Evolutionary conservation across 1,140 invertebrate genomes (phyloP), one percentile per base, ranked within the genome.

Genomic region (Drosophila pectinifera): DNA sequence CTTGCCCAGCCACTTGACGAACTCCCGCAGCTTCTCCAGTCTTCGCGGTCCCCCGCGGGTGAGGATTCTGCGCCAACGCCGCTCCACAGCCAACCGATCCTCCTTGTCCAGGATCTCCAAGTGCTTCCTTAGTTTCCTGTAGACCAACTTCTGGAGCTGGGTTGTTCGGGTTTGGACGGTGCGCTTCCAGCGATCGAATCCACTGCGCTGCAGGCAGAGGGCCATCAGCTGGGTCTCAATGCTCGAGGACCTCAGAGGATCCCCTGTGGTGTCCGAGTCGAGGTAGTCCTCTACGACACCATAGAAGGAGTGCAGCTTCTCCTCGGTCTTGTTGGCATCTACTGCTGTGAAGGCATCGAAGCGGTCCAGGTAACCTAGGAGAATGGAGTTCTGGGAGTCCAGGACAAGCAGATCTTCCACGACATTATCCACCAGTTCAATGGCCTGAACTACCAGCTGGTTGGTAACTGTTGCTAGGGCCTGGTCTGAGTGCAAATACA

Each of bases 141-240:
- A 49, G 11, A 88, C 55, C 6, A 69, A 22, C 24, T 83, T 89
- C 0, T 89, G 51, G 7, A 88, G 24, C 13, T 88, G 84, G 0
- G 42, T 46, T 0, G 67, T 77, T 5, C 79, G 61, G 10, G 81
- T 34, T 6, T 88, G 83, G 1, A 83, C 62, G 0, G 83, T 88
- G 13, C 83, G 80, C 43, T 89, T 89, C 84, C 84, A 88, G 7
- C 83, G 62, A 58, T 88, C 83, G 26, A 88, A 88, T 13, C 83
- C 83, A 18, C 73, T 79, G 43, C 83, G 83, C 41, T 89, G 70
- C 43, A 88, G 59, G 31, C 84, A 89, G 0, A 88, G 36, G 10
- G 72, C 67, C 20, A 88, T 73, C 16, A 88, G 42, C 22, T 89
- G 83, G 2, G 49, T 78, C 46, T 88, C 83, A 26, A 88, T 69